Conservation (phyloP, 2,797 vertebrate species). For the Enteromius thamalakanensis region DNA sequence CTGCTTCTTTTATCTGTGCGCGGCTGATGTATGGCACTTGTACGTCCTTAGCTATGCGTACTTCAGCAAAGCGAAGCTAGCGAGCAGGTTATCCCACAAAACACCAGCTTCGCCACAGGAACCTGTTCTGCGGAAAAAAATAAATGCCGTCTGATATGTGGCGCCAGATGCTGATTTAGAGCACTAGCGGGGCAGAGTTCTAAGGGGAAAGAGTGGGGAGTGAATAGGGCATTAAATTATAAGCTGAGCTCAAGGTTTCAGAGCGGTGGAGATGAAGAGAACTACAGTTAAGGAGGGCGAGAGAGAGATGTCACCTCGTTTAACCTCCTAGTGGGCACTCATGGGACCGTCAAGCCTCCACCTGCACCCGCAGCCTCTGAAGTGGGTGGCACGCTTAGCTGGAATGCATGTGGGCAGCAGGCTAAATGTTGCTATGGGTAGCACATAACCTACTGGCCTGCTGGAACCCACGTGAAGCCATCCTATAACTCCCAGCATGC, state of each 20-base stretch:
- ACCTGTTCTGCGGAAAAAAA: not conserved
- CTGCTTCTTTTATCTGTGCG: constrained; percentile 37
- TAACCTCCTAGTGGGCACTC: constrained; percentile 71
- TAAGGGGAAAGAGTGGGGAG: constrained; percentile 2
- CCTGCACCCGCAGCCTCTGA: constrained; percentile 56
- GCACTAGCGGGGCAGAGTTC: constrained; percentile 17
- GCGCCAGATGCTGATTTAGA: constrained; percentile 46
- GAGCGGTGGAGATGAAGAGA: not conserved
- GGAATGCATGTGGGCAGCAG: constrained; percentile 55
- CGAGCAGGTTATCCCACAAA: constrained; percentile 35
- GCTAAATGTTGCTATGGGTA: constrained; percentile 47
- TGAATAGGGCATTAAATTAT: constrained; percentile 38
- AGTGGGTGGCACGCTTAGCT: constrained; percentile 37
- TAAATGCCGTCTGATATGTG: constrained; percentile 38
- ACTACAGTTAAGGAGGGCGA: constrained; percentile 54
- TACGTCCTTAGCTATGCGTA: constrained; percentile 28
- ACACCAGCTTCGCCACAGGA: constrained; percentile 14
- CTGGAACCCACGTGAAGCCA: constrained; percentile 32
- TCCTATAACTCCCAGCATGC: constrained; percentile 22
- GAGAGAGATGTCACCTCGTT: constrained; percentile 68
- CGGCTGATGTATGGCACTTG: constrained; percentile 47
- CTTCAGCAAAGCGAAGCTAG: constrained; percentile 6
- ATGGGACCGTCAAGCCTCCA: constrained; percentile 62
- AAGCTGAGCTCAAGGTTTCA: constrained; percentile 30
- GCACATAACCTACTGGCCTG: constrained; percentile 44